Evolutionary conservation across 2,888 invertebrate species (phyloP).

Genomic region (Portevinia maculata): DNA sequence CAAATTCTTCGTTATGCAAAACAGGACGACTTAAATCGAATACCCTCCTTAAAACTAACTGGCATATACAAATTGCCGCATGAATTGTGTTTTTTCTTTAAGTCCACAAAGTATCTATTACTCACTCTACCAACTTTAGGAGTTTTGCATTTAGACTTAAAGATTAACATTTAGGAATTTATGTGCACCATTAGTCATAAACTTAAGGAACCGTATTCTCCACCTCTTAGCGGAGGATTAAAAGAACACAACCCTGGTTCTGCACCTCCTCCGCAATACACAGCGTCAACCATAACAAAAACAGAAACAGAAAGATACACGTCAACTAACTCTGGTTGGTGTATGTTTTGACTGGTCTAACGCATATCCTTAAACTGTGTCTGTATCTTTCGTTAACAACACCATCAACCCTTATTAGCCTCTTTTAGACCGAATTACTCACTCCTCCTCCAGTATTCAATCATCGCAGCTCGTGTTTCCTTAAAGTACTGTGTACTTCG

Average conservation of each 20-base stretch:
- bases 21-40: slow-evolving; percentile 36
- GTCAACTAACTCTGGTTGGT: slow-evolving; percentile 30
- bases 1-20: slow-evolving; percentile 49
- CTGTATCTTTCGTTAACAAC: slow-evolving; percentile 28
- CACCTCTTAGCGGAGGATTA: slow-evolving; percentile 45
- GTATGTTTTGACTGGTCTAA: slow-evolving; percentile 50
- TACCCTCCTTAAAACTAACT: slow-evolving; percentile 38
- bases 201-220: slow-evolving; percentile 50
- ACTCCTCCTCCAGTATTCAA: slow-evolving; percentile 11
- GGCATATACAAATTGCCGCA: slow-evolving; percentile 61
- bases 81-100: slow-evolving; percentile 24
- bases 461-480: slow-evolving; percentile 27
- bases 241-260: slow-evolving; percentile 19
- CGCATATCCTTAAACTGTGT: slow-evolving; percentile 41
- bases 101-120: slow-evolving; percentile 52
- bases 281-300: slow-evolving; percentile 6
- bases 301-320: slow-evolving; percentile 38
- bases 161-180: slow-evolving; percentile 70
- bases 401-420: slow-evolving; percentile 72
- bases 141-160: slow-evolving; percentile 69
- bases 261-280: not conserved
- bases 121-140: slow-evolving; percentile 53
- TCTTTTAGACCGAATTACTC: slow-evolving; percentile 47
- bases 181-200: slow-evolving; percentile 69
- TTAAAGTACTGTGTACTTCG: slow-evolving; percentile 32